Conservation (phyloP, 92 coral and sea anemone genomes). For the Blastomussa wellsi region DNA sequence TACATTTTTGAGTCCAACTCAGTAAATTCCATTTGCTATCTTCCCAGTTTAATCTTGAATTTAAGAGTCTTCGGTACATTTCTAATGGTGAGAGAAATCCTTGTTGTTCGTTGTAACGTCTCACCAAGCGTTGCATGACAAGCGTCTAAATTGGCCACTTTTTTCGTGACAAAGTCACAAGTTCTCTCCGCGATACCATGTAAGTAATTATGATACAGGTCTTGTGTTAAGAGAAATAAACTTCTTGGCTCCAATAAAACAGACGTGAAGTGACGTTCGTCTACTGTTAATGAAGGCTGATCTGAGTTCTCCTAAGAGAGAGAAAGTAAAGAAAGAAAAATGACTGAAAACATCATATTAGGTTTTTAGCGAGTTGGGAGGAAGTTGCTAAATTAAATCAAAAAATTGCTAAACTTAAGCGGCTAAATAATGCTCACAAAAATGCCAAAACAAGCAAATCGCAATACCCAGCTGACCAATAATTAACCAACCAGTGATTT, state of each 20-base stretch:
- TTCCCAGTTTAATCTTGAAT: constrained; percentile 77
- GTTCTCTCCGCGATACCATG: constrained; percentile 84
- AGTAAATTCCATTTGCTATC: constrained; percentile 4
- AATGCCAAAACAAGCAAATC: too few relatives aligned
- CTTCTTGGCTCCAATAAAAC: constrained; percentile 89
- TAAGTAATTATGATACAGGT: constrained; percentile 81
- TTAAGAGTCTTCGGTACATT: constrained; percentile 92
- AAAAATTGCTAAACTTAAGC: too few relatives aligned
- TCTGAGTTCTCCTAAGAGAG: constrained; percentile 24
- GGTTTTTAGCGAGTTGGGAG: too few relatives aligned
- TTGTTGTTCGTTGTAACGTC: constrained; percentile 64
- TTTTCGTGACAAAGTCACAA: constrained; percentile 59
- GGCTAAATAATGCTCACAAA: too few relatives aligned
- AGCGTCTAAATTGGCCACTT: constrained; percentile 60
- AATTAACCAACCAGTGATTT: too few relatives aligned
- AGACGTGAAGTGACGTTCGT: constrained; percentile 87
- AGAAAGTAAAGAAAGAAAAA: not conserved
- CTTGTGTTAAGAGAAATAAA: constrained; percentile 74
- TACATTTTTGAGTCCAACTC: not conserved
- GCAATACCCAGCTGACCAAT: too few relatives aligned
- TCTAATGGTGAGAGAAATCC: constrained; percentile 91
- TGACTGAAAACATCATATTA: too few relatives aligned
- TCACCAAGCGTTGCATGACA: constrained; percentile 65
- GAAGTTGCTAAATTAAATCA: too few relatives aligned
- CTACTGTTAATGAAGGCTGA: constrained; percentile 24